These are phyloP conservation scores for Gonatopus flavifemur DNA, from an alignment of 1,140 invertebrate genomes.

Conservation along the genomic window DNA sequence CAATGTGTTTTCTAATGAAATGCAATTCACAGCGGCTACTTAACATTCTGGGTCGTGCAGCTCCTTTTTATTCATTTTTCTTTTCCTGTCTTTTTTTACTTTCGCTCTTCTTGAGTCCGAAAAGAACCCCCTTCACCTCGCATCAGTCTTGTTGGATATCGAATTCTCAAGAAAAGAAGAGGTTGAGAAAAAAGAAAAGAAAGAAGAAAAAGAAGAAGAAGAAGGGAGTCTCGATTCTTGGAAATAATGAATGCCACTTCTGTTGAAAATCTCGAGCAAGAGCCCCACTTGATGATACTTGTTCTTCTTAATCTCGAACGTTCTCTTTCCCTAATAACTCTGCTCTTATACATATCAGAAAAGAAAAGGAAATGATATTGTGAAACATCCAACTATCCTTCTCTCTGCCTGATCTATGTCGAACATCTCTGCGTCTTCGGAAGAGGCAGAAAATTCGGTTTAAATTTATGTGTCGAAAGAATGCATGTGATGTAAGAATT, in stretches of 20 bases:
- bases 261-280: constrained; percentile 39
- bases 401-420: no score
- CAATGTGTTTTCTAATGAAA: background rate
- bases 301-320: no score
- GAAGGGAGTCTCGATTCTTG: constrained; percentile 31
- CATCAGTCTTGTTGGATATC: constrained; percentile 31
- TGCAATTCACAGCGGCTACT: constrained; percentile 28
- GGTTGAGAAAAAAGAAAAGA: constrained; percentile 11
- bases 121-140: background rate
- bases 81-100: constrained; percentile 17
- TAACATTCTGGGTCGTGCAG: constrained; percentile 26
- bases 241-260: constrained; percentile 48
- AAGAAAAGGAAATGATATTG: no score
- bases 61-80: constrained; percentile 6
- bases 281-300: constrained; percentile 20
- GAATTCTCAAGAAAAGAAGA: constrained; percentile 29
- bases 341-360: no score
- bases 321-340: no score
- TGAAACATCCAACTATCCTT: no score
- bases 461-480: no score
- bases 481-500: no score
- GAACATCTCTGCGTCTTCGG: no score
- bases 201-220: no score
- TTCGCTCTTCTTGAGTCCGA: constrained; percentile 14
- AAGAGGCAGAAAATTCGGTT: no score